These are phyloP conservation scores for Monopis laevigella DNA, from an alignment of 2,888 invertebrate genomes.

Conservation along the genomic window DNA sequence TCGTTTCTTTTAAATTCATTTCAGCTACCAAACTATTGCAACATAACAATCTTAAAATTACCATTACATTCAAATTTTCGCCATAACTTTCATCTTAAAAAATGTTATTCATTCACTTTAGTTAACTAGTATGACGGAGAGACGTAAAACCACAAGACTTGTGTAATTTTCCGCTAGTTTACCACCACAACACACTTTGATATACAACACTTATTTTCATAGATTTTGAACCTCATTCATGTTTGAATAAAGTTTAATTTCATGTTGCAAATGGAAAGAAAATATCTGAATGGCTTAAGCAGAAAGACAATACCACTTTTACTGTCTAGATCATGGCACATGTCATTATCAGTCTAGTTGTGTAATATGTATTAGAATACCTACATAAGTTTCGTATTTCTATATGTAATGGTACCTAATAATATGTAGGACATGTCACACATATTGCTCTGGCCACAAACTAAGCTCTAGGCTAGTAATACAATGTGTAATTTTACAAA, in stretches of 20 bases:
- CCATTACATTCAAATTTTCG: slow-evolving; percentile 7
- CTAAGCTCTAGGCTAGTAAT: too few relatives aligned
- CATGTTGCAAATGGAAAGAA: too few relatives aligned
- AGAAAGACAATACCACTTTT: not conserved
- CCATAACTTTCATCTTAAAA: slow-evolving; percentile 10
- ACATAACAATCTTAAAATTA: slow-evolving; percentile 16
- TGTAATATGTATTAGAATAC: not conserved
- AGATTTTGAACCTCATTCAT: not conserved
- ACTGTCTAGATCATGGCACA: not conserved
- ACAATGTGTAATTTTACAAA: too few relatives aligned
- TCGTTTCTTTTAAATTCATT: too few relatives aligned
- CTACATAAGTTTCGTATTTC: not conserved
- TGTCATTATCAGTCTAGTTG: not conserved
- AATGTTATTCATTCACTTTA: not conserved
- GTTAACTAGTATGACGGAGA: slow-evolving; percentile 2
- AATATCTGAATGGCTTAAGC: too few relatives aligned
- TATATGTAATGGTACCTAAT: too few relatives aligned
- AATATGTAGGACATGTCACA: too few relatives aligned
- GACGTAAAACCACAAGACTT: slow-evolving; percentile 22
- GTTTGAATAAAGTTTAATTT: not conserved
- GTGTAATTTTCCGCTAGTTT: slow-evolving; percentile 46
- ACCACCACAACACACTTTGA: slow-evolving; percentile 27
- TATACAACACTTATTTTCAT: too few relatives aligned
- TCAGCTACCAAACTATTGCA: too few relatives aligned
- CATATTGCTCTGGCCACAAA: too few relatives aligned